Percentiles rank a stretch among this genome's conserved stretches.
Conservation (phyloP, 2,888 invertebrate species). For the Galerucella nymphaeae region DNA sequence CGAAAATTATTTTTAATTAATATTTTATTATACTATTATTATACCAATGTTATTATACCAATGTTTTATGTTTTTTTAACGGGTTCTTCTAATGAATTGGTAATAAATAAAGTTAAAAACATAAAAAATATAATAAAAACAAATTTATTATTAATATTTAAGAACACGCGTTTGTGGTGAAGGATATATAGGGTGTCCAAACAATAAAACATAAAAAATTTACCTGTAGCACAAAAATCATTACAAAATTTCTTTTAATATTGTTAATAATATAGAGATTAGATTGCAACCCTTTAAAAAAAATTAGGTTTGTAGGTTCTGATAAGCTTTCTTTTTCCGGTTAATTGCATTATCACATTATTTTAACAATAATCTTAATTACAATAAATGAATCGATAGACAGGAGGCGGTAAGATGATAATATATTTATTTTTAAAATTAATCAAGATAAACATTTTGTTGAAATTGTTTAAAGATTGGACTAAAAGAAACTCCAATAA, state of each 20-base stretch:
- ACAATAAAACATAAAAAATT: no score
- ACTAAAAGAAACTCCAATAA: background rate
- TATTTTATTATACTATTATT: background rate
- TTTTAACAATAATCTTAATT: constrained; percentile 7
- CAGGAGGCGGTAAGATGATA: background rate
- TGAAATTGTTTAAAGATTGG: background rate
- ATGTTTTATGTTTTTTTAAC: constrained; percentile 4
- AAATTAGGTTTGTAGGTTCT: constrained; percentile 12
- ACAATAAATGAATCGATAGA: background rate
- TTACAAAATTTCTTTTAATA: background rate
- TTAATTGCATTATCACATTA: constrained; percentile 6
- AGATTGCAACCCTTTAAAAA: constrained; percentile 4
- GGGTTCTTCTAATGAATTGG: background rate
- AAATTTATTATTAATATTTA: background rate
- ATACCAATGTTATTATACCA: background rate
- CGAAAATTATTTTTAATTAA: background rate
- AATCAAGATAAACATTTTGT: background rate
- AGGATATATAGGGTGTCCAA: no score
- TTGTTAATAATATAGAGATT: constrained; percentile 2
- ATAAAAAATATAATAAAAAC: background rate
- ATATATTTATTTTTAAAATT: background rate
- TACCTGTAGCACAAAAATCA: no score
- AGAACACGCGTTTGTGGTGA: background rate
- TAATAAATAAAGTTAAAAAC: background rate
- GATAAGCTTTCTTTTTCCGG: constrained; percentile 12